Evolutionary conservation across 2,113 vertebrate species (phyloP).

Genomic region (Pluvialis apricaria): DNA sequence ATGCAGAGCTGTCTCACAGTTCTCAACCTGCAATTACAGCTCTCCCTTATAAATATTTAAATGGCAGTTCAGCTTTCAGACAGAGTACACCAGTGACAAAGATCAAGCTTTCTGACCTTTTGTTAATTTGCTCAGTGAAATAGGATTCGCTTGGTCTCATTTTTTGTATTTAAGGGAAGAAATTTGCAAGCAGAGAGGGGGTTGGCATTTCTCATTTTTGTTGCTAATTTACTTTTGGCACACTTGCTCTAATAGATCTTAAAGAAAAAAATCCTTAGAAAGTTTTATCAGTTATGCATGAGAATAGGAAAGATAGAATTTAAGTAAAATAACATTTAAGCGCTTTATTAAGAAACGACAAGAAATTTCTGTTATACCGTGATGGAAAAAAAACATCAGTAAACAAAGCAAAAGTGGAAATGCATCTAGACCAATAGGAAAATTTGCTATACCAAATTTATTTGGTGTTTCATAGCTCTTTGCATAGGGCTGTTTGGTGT

Average conservation of each 20-base stretch:
- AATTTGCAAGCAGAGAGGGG: background rate
- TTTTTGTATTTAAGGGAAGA: background rate
- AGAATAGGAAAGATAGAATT: background rate
- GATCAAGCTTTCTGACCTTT: constrained; percentile 74
- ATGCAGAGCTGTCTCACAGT: background rate
- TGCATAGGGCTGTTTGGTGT: background rate
- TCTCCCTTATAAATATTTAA: constrained; percentile 71
- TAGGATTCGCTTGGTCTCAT: constrained; percentile 10
- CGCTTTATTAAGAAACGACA: background rate
- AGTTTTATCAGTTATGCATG: background rate
- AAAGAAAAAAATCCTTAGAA: background rate
- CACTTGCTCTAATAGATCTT: background rate
- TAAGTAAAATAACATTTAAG: background rate
- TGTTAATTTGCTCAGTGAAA: constrained; percentile 69
- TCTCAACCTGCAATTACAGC: constrained; percentile 38
- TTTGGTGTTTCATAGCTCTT: background rate
- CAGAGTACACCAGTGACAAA: constrained; percentile 28
- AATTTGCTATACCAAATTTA: background rate
- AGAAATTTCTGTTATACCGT: background rate
- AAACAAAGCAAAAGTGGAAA: background rate
- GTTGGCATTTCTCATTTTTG: background rate
- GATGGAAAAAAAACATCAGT: background rate
- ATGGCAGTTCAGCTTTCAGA: constrained; percentile 66
- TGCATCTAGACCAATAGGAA: background rate
- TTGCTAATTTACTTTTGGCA: background rate